Percentiles rank a stretch among this genome's conserved stretches.
phyloP scores from a whole-genome alignment of 53 echinoderm and acorn worm genomes.

The Holothuria scabra region DNA sequence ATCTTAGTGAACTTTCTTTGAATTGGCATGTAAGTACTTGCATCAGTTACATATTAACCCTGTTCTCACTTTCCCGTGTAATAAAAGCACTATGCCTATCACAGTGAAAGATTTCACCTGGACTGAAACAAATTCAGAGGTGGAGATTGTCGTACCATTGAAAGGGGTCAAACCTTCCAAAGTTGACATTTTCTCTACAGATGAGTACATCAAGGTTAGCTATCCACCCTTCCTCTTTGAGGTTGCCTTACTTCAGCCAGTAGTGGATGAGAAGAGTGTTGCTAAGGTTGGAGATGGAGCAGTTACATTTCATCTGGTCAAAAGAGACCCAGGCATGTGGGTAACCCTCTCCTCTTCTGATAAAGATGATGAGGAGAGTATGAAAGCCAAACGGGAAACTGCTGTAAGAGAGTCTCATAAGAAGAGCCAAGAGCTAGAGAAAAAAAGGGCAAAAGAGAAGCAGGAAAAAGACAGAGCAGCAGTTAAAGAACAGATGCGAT shows the following conservation, averaged over 20 bases:
- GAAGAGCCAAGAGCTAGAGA: constrained; percentile 68
- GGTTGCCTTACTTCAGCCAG: constrained; percentile 71
- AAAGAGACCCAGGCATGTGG: constrained; percentile 82
- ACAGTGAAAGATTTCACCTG: constrained; percentile 87
- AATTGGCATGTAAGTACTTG: not conserved
- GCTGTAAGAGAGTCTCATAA: constrained; percentile 80
- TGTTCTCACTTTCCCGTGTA: not conserved
- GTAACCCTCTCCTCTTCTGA: constrained; percentile 64
- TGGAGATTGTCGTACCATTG: constrained; percentile 89
- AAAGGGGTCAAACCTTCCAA: constrained; percentile 93
- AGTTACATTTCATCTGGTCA: constrained; percentile 77
- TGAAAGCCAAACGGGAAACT: constrained; percentile 82
- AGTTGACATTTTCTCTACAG: constrained; percentile 96
- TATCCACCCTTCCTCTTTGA: constrained; percentile 90
- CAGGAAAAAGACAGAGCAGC: constrained; percentile 78
- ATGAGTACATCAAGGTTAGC: constrained; percentile 93
- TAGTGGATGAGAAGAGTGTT: constrained; percentile 81
- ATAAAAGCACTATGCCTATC: constrained; percentile 75
- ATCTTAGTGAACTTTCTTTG: too few relatives aligned
- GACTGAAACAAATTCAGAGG: constrained; percentile 83
- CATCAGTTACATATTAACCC: not conserved
- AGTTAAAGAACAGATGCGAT: constrained; percentile 89
- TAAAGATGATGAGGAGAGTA: constrained; percentile 78
- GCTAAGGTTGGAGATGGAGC: constrained; percentile 90
- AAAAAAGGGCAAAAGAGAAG: constrained; percentile 72